Base-by-base conservation (phyloP, 2,113 vertebrate genomes). In the Castor canadensis region DNA sequence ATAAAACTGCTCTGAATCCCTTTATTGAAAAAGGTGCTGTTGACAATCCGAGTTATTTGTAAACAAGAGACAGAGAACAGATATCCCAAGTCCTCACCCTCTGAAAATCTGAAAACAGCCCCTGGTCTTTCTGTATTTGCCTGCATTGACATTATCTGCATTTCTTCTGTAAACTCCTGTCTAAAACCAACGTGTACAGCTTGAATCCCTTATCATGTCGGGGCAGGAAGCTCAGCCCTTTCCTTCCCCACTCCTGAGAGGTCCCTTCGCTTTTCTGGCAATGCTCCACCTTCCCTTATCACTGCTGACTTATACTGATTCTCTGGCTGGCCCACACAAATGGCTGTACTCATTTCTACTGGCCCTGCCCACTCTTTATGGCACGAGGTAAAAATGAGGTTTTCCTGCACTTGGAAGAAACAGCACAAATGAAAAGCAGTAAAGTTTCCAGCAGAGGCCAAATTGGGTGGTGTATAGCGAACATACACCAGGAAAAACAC, bases 141-240 rank as follows among this genome's bases (percentile, higher is more conserved):
- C 80, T 87, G 32, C 49, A 89, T 90, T 85, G 58, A 52, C 17
- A 75, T 87, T 24, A 82, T 38, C 35, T 32, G 40, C 6, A 19
- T 94, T 80, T 73, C 60, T 84, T 75, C 49, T 92, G 67, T 58
- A 47, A 0, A 43, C 9, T 32, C 58, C 49, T 35, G 6, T 75
- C 75, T 92, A 58, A 86, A 58, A 80, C 67, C 38, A 79, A 30
- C 24, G 60, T 2, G 1, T 40, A 26, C 76, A 82, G 60, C 77
- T 91, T 60, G 71, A 89, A 49, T 80, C 26, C 28, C 40, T 26
- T 26, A 60, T 75, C n/a, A 60, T 20, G 71, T 89, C 58, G 75
- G 45, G 69, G 22, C 47, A 97, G 97, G 96, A 98, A 96, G 91
- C 81, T 96, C 96, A 95, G 82, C 88, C 96, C 94, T 80, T 97